Evolutionary conservation across 2,113 vertebrate species (phyloP), one percentile per base, ranked within the genome.

Genomic region (Sardina pilchardus): DNA sequence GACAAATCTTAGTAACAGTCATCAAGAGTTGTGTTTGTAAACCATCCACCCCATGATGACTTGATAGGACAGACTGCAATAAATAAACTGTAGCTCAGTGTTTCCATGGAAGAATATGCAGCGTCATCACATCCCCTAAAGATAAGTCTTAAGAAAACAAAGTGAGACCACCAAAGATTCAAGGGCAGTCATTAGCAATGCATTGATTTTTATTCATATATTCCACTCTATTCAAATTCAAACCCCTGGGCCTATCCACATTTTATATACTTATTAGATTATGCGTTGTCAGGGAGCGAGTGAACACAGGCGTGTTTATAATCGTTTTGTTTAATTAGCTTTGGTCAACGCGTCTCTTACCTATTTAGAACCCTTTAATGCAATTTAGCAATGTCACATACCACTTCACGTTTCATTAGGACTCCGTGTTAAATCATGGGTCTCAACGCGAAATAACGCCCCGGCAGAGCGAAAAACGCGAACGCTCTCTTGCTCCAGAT

Each of bases 301-400:
- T 39, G 81, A 67, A 56, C 43, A 24, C 56, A 34, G 26, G 21
- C 24, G 63, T 83, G 85, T 86, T 86, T 83, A 67, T 36, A 45
- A 81, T 67, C 71, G 85, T 86, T 42, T 75, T 86, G 75, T 82
- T 86, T 56, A 83, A 86, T 83, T 83, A 83, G 67, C 34, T 39
- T 83, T 82, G 63, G 63, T 34, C 63, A 71, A 91, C 88, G 91
- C 81, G 75, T 47, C 39, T 93, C 93, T 91, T 90, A 93, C 92
- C 63, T 71, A 71, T 71, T 71, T 71, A 71, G 63, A 42, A 91
- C 92, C 92, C 90, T 95, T 94, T 95, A 95, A 95, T 95, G 93
- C 94, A 95, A 95, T 95, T 95, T 95, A 95, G 93, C 95, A 95
- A 94, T 93, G 92, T 89, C 92, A 92, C 91, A 71, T 93, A 94